Conservation (phyloP, 1,140 invertebrate species). For the Drosophila santomea region DNA sequence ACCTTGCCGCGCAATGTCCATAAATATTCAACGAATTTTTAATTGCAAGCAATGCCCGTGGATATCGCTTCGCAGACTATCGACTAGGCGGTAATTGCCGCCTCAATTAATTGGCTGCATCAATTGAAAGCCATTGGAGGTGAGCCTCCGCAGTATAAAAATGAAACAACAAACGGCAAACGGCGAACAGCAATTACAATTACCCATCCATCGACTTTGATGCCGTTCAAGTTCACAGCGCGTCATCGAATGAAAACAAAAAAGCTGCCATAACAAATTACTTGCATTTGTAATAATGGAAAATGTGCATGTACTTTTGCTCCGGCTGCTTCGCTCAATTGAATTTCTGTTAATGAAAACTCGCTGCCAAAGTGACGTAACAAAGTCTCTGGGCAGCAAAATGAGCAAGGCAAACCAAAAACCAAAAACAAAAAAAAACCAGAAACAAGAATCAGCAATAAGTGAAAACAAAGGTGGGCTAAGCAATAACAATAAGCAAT, state of each 20-base stretch:
- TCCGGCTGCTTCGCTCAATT: constrained; percentile 27
- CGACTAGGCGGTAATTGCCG: constrained; percentile 35
- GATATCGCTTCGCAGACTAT: constrained; percentile 17
- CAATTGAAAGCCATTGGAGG: constrained; percentile 60
- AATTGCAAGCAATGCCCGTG: constrained; percentile 38
- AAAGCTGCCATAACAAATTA: constrained; percentile 43
- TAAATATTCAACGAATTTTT: constrained; percentile 46
- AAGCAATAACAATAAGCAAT: constrained; percentile 40
- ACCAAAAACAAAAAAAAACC: neutral
- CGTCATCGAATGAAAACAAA: constrained; percentile 35
- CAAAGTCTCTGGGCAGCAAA: neutral
- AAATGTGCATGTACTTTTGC: constrained; percentile 27
- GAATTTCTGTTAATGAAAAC: constrained; percentile 50
- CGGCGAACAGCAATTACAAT: constrained; percentile 19
- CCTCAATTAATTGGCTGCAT: constrained; percentile 57
- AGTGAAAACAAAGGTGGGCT: constrained; percentile 25
- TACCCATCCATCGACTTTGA: constrained; percentile 40
- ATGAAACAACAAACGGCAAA: constrained; percentile 6
- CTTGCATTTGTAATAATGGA: constrained; percentile 50
- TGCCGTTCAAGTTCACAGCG: constrained; percentile 46
- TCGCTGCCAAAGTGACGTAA: constrained; percentile 29
- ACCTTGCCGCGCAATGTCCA: constrained; percentile 35
- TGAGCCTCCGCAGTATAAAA: constrained; percentile 27
- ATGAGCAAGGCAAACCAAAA: neutral
- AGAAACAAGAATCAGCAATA: constrained; percentile 10